Evolutionary conservation across 1,140 invertebrate genomes (phyloP), one percentile per base, ranked within the genome.

Genomic region (Drosophila baimaii): DNA sequence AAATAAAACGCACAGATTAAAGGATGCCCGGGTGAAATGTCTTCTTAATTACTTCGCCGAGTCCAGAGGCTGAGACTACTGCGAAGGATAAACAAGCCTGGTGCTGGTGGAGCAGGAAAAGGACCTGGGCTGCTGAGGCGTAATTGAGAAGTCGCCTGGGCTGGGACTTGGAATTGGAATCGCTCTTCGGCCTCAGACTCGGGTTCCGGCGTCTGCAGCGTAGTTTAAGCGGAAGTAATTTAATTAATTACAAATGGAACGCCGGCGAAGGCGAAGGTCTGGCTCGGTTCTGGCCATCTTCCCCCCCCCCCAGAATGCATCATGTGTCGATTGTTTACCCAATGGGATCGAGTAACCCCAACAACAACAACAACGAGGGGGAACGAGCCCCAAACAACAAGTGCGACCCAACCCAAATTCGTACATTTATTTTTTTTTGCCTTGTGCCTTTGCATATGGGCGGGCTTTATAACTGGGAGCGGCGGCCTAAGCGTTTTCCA

Each of bases 1-100:
- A 89, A 90, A 90, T 90, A 90, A 91, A 91, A 91, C 84, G 89
- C 89, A 90, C 84, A 91, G 89, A 90, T 90, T 90, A 90, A 90
- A 90, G 83, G 89, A 91, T 89, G 79, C 84, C 90, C 84, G 81
- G 79, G 69, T 81, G 78, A 90, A 90, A 90, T 90, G 89, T 90
- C 84, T 91, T 90, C 89, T 90, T 90, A 90, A 90, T 90, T 90
- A 90, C 89, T 88, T 90, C 61, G 88, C 77, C 76, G 77, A 89
- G 81, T 89, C 85, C 88, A 78, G 66, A 77, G 72, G 41, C 47
- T 33, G 58, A 64, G 68, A 35, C 49, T 52, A 35, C 49, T 52
- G 54, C 51, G 41, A 52, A 59, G 35, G 51, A 65, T 72, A 72
- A 72, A 72, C 69, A 72, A 71, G 66, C n/a, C 49, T 10, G n/a